These are phyloP conservation scores for Tetragonula carbonaria DNA, from an alignment of 2,888 invertebrate genomes.

Conservation along the genomic window DNA sequence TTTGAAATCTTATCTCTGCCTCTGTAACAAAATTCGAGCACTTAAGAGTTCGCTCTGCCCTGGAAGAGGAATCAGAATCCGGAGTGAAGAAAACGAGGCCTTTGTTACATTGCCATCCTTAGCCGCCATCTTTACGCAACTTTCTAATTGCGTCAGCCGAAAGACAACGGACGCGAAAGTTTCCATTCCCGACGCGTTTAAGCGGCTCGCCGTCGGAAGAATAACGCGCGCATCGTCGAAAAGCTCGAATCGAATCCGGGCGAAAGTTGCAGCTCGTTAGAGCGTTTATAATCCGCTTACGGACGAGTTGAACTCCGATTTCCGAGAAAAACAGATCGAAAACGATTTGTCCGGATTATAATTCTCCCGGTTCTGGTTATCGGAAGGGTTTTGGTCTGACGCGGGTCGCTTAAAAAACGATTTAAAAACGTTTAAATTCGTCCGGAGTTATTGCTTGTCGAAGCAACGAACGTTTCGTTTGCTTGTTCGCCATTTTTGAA, in stretches of 20 bases:
- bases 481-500: neutral
- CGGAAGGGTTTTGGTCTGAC: neutral
- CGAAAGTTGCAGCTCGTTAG: constrained; percentile 21
- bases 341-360: constrained; percentile 5
- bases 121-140: neutral
- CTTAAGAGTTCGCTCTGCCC: neutral
- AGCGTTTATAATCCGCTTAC: constrained; percentile 29
- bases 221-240: constrained; percentile 7
- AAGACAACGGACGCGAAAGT: neutral
- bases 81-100: neutral
- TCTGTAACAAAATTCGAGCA: too few relatives aligned
- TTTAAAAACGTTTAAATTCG: neutral
- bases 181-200: neutral
- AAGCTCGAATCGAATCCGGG: constrained; percentile 14
- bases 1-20: too few relatives aligned
- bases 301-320: constrained; percentile 19
- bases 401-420: constrained; percentile 21
- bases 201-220: neutral
- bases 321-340: neutral
- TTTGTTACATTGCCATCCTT: neutral
- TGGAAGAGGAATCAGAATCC: neutral
- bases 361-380: neutral
- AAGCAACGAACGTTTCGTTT: constrained; percentile 12
- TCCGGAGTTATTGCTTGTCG: neutral
- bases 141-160: constrained; percentile 23